Evolutionary conservation across 2,113 vertebrate species (phyloP), one percentile per base, ranked within the genome.

Genomic region (Chionodraco myersi): DNA sequence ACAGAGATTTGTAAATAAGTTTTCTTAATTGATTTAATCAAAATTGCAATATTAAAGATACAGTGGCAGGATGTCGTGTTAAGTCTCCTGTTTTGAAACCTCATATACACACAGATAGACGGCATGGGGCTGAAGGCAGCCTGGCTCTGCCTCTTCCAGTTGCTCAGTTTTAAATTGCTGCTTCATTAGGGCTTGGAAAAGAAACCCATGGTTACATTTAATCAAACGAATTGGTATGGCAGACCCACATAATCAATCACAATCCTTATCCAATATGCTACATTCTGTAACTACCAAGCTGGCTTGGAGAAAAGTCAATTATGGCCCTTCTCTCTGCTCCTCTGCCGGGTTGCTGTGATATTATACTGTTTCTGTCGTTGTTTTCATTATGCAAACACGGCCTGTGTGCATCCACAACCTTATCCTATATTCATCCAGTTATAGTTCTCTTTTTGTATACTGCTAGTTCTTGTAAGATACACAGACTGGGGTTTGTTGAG

Each of bases 231-330:
- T 94, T 81, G 72, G 82, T 92, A 91, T 88, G 79, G 93, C 94
- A 94, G 93, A 93, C 92, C 89, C 91, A 85, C 91, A 90, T 94
- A 93, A 95, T 95, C 94, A 94, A 95, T 95, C 93, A 94, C 91
- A 94, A 94, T 94, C 93, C 91, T 93, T 89, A 92, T 88, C 93
- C 94, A 94, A 94, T 95, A 94, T 93, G 91, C 84, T 91, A 84
- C 92, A 83, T 92, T 93, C 86, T 92, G 91, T 90, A 93, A 91
- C 92, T 91, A 91, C 86, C 89, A 88, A 80, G 80, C 88, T 89
- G 91, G 90, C 89, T 91, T 86, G 88, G 91, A 92, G 84, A 89
- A 91, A 91, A 92, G 92, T 90, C 85, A 92, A 93, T 91, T 91
- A 89, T 18, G 67, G 77, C 21, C 69, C 48, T 69, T 75, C 84